Evolutionary conservation across 2,113 vertebrate genomes (phyloP).

Genomic region (Varanus komodoensis): DNA sequence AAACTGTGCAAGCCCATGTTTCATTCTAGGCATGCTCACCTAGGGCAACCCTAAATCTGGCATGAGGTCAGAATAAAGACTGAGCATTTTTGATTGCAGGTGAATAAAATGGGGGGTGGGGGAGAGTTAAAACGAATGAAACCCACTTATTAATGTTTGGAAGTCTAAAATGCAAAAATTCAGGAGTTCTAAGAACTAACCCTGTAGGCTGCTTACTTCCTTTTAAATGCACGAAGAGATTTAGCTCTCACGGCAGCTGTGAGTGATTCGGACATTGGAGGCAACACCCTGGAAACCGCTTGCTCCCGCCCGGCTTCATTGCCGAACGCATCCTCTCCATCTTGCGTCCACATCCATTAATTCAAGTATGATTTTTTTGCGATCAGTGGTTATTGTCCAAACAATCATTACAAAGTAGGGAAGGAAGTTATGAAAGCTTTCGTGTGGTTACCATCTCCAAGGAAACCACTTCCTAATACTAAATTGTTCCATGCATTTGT

Average conservation of each 20-base stretch:
- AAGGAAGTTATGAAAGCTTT: constrained; percentile 35
- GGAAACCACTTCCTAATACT: constrained; percentile 62
- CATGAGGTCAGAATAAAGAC: neutral
- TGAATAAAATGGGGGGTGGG: neutral
- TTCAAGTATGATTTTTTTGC: constrained; percentile 18
- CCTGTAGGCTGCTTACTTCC: neutral
- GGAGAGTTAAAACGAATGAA: neutral
- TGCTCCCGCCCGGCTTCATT: constrained; percentile 29
- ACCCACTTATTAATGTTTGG: neutral
- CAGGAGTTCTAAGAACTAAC: neutral
- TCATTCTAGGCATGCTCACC: neutral
- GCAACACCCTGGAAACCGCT: constrained; percentile 49
- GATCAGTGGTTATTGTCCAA: constrained; percentile 52
- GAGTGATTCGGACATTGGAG: constrained; percentile 32
- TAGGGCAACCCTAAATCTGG: neutral
- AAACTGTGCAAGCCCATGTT: neutral
- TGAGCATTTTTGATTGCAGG: neutral
- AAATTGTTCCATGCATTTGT: constrained; percentile 36
- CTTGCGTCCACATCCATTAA: constrained; percentile 24
- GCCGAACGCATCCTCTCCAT: constrained; percentile 39
- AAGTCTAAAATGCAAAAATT: neutral
- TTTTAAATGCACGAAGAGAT: neutral
- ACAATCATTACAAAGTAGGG: constrained; percentile 11
- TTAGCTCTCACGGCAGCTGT: neutral
- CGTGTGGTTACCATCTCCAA: constrained; percentile 57